These are phyloP conservation scores for Labeo catla DNA, from an alignment of 2,113 vertebrate species.

Conservation along the genomic window DNA sequence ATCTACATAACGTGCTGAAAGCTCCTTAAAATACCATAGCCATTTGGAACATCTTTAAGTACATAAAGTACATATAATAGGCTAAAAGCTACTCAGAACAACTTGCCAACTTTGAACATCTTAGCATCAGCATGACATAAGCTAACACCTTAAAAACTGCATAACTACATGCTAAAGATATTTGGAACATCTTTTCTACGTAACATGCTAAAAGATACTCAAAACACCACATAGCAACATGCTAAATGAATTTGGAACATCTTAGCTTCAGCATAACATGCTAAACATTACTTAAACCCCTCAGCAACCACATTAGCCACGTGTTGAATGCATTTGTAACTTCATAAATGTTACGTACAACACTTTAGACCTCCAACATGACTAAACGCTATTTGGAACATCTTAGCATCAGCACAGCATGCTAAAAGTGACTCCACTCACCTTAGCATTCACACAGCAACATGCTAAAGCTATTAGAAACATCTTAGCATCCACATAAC, in stretches of 20 bases:
- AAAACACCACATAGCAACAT: not conserved
- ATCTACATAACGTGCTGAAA: not conserved
- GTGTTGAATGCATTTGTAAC: too few species aligned
- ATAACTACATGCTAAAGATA: not conserved
- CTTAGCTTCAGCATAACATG: not conserved
- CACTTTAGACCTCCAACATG: not conserved
- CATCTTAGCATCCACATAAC: too few species aligned
- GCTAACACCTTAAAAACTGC: not conserved
- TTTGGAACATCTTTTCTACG: not conserved
- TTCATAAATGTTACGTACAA: not conserved
- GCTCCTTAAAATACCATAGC: not conserved
- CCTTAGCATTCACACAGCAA: not conserved
- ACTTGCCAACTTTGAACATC: not conserved
- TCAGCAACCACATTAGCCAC: too few species aligned
- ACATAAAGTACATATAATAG: too few species aligned
- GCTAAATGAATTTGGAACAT: not conserved
- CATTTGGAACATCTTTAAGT: not conserved
- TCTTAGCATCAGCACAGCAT: not conserved
- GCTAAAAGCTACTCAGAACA: not conserved
- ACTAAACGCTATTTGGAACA: not conserved
- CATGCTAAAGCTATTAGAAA: not conserved
- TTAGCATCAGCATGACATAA: not conserved
- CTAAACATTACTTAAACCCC: not conserved
- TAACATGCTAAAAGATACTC: not conserved
- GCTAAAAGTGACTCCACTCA: not conserved